Evolutionary conservation across 2,113 vertebrate species (phyloP), one percentile per base, ranked within the genome.

Genomic region (Panthera leo): DNA sequence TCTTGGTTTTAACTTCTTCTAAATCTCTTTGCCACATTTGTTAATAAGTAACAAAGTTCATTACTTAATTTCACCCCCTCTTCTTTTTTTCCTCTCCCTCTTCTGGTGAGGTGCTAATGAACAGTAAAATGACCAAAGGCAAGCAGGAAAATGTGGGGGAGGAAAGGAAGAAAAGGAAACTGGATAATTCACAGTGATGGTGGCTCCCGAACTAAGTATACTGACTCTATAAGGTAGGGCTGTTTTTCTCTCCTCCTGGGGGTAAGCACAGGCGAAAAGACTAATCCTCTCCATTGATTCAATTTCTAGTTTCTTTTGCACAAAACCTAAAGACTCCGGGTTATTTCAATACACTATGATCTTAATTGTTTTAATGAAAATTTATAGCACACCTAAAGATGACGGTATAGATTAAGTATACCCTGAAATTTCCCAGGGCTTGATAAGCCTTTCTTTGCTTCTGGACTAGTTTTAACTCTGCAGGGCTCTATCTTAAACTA

Each of bases 401-500:
- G 45, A 73, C 34, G 70, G n/a, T 90, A 91, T 79, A 96, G 93
- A 96, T 94, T 96, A 97, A 98, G 63, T 84, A 85, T 93, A 90
- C 87, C 78, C 93, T 96, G 94, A 97, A 96, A 97, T 97, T 97
- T 92, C 55, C 87, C 91, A 0, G 70, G 93, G 97, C 82, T 53
- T 83, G 34, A 87, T 98, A 95, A 97, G 78, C 11, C 63, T 95
- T 97, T 95, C 76, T 97, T 91, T 97, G 82, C 39, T 96, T 97
- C 94, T 98, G 89, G 95, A 97, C 97, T 55, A 97, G 93, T 95
- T 98, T 97, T 97, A 97, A 95, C 95, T 97, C 97, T 12, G n/a
- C 92, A 94, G 93, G 90, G 82, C 92, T 97, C 89, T 97, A 73
- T 91, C 76, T 79, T 94, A 85, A 98, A 85, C 94, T 98, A 98